A percentile compares a stretch with the other conserved stretches of the same genome.
Conservation (phyloP, 2,113 vertebrate species). For the Nansenia antarctica region DNA sequence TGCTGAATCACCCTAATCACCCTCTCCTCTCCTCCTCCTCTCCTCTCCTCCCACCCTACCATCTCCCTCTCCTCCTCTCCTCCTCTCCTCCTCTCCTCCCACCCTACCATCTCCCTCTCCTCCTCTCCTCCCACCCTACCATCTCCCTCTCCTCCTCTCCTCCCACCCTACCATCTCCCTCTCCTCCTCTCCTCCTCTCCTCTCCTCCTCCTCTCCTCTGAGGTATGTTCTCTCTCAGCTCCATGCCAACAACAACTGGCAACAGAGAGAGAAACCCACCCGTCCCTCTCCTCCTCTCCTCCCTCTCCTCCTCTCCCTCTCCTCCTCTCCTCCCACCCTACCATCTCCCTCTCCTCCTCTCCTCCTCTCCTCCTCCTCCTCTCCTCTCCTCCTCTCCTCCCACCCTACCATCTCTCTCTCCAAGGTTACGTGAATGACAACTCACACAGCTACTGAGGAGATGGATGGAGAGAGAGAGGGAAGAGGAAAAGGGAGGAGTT, state of each 20-base stretch:
- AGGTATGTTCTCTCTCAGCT: conserved; percentile 2
- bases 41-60: conserved; percentile 10
- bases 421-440: no score
- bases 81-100: background rate
- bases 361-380: no score
- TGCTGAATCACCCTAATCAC: no score
- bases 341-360: no score
- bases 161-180: background rate
- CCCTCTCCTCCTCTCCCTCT: no score
- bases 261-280: background rate
- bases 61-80: conserved; percentile 18
- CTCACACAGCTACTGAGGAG: background rate
- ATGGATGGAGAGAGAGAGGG: conserved; percentile 18
- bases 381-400: conserved; percentile 30
- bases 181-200: background rate
- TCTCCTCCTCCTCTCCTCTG: background rate
- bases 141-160: background rate
- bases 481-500: conserved; percentile 36
- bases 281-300: no score
- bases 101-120: background rate
- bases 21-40: background rate
- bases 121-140: background rate
- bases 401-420: no score
- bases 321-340: conserved; percentile 26
- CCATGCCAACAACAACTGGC: conserved; percentile 6